Percentiles rank a stretch among this genome's conserved stretches.
These are phyloP conservation scores for Cyprinodon diabolis DNA, from an alignment of 2,797 vertebrate species.

Conservation along the genomic window DNA sequence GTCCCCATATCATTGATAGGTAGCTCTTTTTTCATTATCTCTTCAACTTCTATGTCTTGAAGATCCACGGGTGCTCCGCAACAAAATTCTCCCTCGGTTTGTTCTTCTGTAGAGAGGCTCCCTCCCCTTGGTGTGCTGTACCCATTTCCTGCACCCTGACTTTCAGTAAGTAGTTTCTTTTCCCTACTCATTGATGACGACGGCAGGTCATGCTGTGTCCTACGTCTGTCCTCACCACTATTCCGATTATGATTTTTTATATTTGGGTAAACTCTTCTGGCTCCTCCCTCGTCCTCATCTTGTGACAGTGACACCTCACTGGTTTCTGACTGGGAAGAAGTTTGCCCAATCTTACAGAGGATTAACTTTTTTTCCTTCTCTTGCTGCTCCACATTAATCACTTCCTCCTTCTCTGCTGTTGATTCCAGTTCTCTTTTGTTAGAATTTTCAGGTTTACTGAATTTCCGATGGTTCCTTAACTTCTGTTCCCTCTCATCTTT, in stretches of 20 bases:
- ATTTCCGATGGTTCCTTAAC: conserved; percentile 77
- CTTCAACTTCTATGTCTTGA: conserved; percentile 12
- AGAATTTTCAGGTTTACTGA: conserved; percentile 50
- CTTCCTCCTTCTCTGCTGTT: conserved; percentile 33
- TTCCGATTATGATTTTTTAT: conserved; percentile 6
- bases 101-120: not conserved
- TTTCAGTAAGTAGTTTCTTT: conserved; percentile 14
- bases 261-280: conserved; percentile 26
- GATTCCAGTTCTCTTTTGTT: conserved; percentile 6
- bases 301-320: conserved; percentile 25
- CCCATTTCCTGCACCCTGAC: conserved; percentile 23
- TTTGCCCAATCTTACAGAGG: conserved; percentile 78
- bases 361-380: conserved; percentile 45
- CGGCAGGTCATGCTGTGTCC: conserved; percentile 28
- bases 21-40: conserved; percentile 28
- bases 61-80: conserved; percentile 8
- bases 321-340: conserved; percentile 45
- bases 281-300: conserved; percentile 39
- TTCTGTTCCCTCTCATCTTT: conserved; percentile 58
- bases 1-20: conserved; percentile 29
- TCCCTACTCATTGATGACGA: conserved; percentile 13
- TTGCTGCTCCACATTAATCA: conserved; percentile 25
- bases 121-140: not conserved
- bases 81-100: conserved; percentile 6
- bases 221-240: conserved; percentile 20